Evolutionary conservation across 2,113 vertebrate species (phyloP).

Genomic region (Anarhynchus alexandrinus): DNA sequence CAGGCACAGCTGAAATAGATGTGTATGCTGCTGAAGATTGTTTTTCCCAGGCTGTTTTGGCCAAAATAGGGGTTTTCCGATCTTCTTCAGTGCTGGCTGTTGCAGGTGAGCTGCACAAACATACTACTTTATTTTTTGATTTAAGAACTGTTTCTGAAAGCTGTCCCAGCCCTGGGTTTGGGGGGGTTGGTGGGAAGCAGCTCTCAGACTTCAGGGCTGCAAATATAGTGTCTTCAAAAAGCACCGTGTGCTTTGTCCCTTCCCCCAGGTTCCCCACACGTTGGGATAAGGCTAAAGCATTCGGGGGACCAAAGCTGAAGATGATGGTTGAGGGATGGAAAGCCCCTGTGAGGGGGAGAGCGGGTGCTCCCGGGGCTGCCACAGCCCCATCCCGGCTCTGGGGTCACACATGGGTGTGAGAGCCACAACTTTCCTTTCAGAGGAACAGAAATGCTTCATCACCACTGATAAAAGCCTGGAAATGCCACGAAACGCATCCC

Average conservation of each 20-base stretch:
- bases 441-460: neutral
- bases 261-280: fast-evolving
- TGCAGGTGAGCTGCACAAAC: neutral
- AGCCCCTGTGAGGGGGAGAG: neutral
- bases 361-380: neutral
- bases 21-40: fast-evolving
- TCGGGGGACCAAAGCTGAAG: neutral
- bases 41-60: neutral
- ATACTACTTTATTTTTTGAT: neutral
- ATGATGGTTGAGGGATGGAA: neutral
- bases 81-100: too few relatives aligned
- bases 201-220: neutral
- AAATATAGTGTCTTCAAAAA: neutral
- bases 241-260: neutral
- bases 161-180: too few relatives aligned
- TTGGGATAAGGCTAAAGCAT: neutral
- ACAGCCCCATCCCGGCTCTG: neutral
- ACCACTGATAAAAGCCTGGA: neutral
- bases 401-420: neutral
- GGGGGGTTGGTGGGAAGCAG: neutral
- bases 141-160: neutral
- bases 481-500: neutral
- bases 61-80: neutral
- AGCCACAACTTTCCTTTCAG: neutral
- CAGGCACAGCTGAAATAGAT: neutral